A percentile compares a stretch with the other conserved stretches of the same genome.
Evolutionary conservation across 2,113 vertebrate genomes (phyloP).

Genomic region (Vulpes ferrilata): DNA sequence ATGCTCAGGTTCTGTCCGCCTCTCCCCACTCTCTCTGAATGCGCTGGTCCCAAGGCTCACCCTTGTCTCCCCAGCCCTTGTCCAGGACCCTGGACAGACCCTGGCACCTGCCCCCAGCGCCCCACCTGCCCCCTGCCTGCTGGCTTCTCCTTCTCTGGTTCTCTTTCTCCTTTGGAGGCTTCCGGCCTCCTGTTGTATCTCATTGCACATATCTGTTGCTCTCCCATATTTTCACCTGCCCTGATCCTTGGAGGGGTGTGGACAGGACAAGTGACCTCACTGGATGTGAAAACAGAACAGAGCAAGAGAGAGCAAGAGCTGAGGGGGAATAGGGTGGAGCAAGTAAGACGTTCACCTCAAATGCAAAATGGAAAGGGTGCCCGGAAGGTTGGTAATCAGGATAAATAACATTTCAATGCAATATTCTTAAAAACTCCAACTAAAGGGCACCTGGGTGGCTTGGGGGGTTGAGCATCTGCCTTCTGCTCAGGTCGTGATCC

Average conservation of each 20-base stretch:
- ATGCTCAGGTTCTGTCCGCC: not conserved
- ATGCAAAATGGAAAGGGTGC: not conserved
- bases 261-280: not conserved
- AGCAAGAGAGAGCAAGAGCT: not conserved
- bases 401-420: not conserved
- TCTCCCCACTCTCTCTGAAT: not conserved
- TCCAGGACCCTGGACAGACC: not conserved
- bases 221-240: not conserved
- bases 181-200: not conserved
- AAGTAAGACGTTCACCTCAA: not conserved
- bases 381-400: not conserved
- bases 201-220: not conserved
- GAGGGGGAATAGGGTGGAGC: not conserved
- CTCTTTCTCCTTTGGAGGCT: not conserved
- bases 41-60: not conserved
- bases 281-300: not conserved
- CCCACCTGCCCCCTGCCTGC: not conserved
- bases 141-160: not conserved
- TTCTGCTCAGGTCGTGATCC: too few species aligned
- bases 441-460: too few species aligned
- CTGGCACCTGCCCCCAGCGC: not conserved
- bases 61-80: not conserved
- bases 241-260: not conserved
- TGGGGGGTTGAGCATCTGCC: too few species aligned
- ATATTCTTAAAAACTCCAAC: not conserved